These are phyloP conservation scores for Melitaea athalia DNA, from an alignment of 2,888 invertebrate species.

Conservation along the genomic window DNA sequence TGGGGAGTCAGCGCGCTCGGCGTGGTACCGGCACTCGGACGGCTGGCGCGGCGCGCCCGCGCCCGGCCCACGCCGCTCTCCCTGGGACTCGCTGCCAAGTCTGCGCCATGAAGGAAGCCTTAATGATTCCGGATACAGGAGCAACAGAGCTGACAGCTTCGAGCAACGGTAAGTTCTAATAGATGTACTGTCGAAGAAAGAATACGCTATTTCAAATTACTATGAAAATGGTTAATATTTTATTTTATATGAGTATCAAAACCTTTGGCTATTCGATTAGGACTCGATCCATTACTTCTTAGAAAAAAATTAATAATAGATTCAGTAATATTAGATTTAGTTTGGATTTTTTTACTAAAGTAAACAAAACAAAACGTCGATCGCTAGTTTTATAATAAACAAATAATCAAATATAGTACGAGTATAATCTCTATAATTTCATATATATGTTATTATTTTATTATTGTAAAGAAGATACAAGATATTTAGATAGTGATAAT, in stretches of 20 bases:
- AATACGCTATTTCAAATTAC: background rate
- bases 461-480: background rate
- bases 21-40: constrained; percentile 95
- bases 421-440: too few relatives aligned
- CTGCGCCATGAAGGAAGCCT: constrained; percentile 92
- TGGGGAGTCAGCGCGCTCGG: constrained; percentile 93
- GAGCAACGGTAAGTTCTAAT: constrained; percentile 87
- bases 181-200: background rate
- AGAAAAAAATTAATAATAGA: too few relatives aligned
- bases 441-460: too few relatives aligned
- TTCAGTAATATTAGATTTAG: too few relatives aligned
- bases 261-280: background rate
- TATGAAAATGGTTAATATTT: too few relatives aligned
- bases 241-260: background rate
- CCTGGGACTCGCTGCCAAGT: constrained; percentile 94
- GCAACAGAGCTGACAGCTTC: constrained; percentile 92
- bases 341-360: too few relatives aligned
- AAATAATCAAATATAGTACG: too few relatives aligned
- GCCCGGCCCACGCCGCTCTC: constrained; percentile 87
- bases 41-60: constrained; percentile 87
- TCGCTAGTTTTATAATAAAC: too few relatives aligned
- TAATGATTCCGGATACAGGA: constrained; percentile 93
- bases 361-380: too few relatives aligned
- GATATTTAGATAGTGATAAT: background rate
- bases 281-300: too few relatives aligned